Base-by-base conservation (phyloP, 53 echinoderm and acorn worm genomes). In the Stichopus horrens region DNA sequence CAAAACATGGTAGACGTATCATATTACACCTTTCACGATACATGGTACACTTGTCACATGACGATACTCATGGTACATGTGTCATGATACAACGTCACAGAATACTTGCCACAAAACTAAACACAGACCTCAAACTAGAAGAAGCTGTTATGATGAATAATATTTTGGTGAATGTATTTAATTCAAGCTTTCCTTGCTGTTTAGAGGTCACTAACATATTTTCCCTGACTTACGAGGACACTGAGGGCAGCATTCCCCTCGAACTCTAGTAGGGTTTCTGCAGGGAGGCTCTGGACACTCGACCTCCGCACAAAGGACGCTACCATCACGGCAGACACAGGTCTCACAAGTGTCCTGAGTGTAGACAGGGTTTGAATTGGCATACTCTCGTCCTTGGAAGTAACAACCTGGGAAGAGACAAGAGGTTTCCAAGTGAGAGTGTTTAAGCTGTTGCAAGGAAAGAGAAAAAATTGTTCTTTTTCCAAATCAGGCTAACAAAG, bases 171-270 rank as follows among this genome's bases (percentile, higher is more conserved):
- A 37, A 37, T 37, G 2, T 37, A 37, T 37, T 37, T 37, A 37
- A 37, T 37, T 37, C 37, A 37, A 37, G 37, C 37, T 37, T 37
- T 37, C 37, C 37, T 37, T 37, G 37, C 37, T 37, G 37, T 37
- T 37, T 37, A 1, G 37, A 37, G 37, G 37, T 37, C 37, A 37
- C 37, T 2, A 2, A 1, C 37, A 37, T 37, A 37, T 37, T 59
- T 8, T 59, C 59, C 2, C 11, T 11, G 18, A 71, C 71, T 18
- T 71, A 71, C 71, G 6, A 6, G 71, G 71, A 74, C 97, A 95
- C 74, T 88, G 88, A 51, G 84, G 92, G 86, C 97, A 97, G 90
- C 97, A 97, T 90, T 97, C 88, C 14, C 93, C 91, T 9, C 90
- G 82, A 22, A 88, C 82, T 10, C 65, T 6, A 23, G 93, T 88